Base-by-base conservation (phyloP, 2,888 invertebrate genomes). In the Drosophila nr. perissopoda region DNA sequence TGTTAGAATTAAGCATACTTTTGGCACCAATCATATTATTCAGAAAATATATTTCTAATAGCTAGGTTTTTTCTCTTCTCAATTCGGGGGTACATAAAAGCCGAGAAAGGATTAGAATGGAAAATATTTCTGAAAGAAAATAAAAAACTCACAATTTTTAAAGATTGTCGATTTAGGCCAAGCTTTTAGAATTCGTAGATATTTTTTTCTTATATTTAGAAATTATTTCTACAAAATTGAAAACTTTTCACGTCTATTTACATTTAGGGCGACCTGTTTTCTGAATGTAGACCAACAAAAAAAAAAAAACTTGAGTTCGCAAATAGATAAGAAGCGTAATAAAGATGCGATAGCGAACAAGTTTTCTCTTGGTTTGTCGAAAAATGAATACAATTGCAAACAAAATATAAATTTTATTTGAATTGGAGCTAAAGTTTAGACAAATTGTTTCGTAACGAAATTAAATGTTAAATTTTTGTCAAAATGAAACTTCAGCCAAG, bases 311-410 rank as follows among this genome's bases (percentile, higher is more conserved):
- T 16, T 45, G 7, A 45, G 8, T 45, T 21, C 21, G 49, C 25
- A n/a, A 57, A 18, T 21, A 52, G 74, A 76, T 51, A 51, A 51
- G 51, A 27, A 16, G 45, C 45, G 11, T 6, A 51, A 18, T 29
- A 27, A 51, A 51, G 18, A 51, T 29, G 18, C 0, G 27, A 29
- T 51, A 51, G 11, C 18, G 27, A 29, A 29, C 18, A n/a, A 18
- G 27, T 51, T 49, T 2, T 27, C 21, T 49, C 10, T 49, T 10
- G 18, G 49, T 10, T 27, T 5, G 27, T 11, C 27, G 16, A 29
- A 29, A 25, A 29, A 4, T 18, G 18, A 27, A 51, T 18, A 27
- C 10, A 10, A 27, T 49, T 49, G 49, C 49, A 18, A 27, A 49
- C 33, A 51, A 6, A 1, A 51, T n/a, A 51, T 10, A 11, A 7